These are phyloP conservation scores for Aurelia coerulea DNA, from an alignment of 30 jellyfish, hydroid and myxozoan species.

Conservation along the genomic window DNA sequence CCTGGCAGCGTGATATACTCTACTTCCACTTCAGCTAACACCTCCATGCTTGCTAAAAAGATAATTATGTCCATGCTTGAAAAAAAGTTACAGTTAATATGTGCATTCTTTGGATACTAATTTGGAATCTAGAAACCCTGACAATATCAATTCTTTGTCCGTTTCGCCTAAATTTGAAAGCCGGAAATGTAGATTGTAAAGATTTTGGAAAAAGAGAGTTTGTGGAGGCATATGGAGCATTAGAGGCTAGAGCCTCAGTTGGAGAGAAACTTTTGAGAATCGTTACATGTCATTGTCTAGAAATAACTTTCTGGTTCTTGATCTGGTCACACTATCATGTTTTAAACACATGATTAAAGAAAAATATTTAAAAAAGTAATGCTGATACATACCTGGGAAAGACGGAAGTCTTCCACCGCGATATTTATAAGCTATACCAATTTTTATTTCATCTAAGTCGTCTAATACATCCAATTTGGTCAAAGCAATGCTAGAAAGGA, in stretches of 20 bases:
- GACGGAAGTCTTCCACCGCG: slow-evolving; percentile 82
- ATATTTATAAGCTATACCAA: slow-evolving; percentile 80
- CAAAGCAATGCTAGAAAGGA: slow-evolving; percentile 80
- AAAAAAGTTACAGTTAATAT: background rate
- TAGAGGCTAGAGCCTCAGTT: too few relatives aligned
- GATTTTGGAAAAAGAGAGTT: too few relatives aligned
- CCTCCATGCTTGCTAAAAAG: slow-evolving; percentile 83
- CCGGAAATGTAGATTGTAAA: too few relatives aligned
- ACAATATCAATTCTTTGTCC: too few relatives aligned
- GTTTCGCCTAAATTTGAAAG: too few relatives aligned
- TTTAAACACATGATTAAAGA: too few relatives aligned
- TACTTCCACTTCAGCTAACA: slow-evolving; percentile 84
- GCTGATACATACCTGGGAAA: slow-evolving; percentile 87
- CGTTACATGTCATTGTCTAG: too few relatives aligned
- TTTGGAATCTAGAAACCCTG: background rate
- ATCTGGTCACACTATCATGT: too few relatives aligned
- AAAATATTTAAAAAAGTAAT: too few relatives aligned
- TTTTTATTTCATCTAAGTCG: slow-evolving; percentile 86
- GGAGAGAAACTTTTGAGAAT: too few relatives aligned
- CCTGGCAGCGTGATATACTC: slow-evolving; percentile 98
- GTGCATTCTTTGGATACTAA: background rate
- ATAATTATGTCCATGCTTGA: background rate
- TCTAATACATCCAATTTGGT: slow-evolving; percentile 98
- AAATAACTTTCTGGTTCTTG: too few relatives aligned
- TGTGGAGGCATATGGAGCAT: too few relatives aligned